Evolutionary conservation across 2,113 vertebrate species (phyloP), one percentile per base, ranked within the genome.

Genomic region (Myrmecophaga tridactyla): DNA sequence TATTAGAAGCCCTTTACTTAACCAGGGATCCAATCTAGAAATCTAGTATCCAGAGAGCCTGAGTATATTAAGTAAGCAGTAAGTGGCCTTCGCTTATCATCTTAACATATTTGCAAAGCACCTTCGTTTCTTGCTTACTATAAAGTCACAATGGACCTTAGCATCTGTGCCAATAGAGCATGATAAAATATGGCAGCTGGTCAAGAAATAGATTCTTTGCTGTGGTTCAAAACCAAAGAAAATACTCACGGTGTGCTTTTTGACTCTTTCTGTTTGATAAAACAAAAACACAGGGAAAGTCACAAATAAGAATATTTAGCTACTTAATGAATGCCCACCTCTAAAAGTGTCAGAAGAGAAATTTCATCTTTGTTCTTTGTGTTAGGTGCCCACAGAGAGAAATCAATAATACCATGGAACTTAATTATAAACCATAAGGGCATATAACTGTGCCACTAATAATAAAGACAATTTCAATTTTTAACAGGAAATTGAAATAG

Each of bases 381-480:
- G 60, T 48, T 78, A 43, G 51, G 58, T 73, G 18, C 27, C 73
- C 56, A 90, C 34, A 77, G 29, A 41, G 51, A 84, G 63, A 96
- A 76, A 20, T 65, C 77, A 95, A 41, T 41, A 86, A 83, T 7
- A 72, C 7, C 27, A 80, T 84, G 56, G 10, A 77, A 86, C 34
- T 63, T 78, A 80, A 53, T 91, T 89, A 91, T 25, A 94, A 78
- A 94, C 21, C 41, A 69, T 6, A 85, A 51, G 51, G 36, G 10
- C 39, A 82, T 13, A 23, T 53, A 85, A 92, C 62, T 73, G 75
- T 60, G 69, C 86, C 48, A 78, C 27, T 93, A 84, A 91, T 43
- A 80, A 93, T 21, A 96, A 94, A 92, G 75, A 86, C 27, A 86
- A 77, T 69, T 94, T 63, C 51, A 92, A n/a, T 36, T 82, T 81